phyloP scores from a whole-genome alignment of 2,797 vertebrate genomes.

The Cuculus canorus region DNA sequence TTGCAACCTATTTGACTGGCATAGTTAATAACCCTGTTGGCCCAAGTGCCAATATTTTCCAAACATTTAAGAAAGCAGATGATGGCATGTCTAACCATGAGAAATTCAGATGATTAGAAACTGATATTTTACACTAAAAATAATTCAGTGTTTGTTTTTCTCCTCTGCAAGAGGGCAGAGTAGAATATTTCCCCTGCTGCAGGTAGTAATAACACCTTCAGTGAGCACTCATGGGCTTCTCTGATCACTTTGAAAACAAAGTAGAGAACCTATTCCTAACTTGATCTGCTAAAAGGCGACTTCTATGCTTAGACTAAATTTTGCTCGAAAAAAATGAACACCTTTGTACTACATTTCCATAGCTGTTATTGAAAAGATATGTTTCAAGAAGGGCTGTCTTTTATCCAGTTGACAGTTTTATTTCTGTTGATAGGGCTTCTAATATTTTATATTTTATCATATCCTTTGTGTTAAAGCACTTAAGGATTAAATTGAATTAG shows the following conservation, averaged over 20 bases:
- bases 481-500: constrained; percentile 13
- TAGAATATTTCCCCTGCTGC: background rate
- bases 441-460: background rate
- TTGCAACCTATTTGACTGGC: background rate
- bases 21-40: background rate
- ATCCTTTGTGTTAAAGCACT: background rate
- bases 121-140: background rate
- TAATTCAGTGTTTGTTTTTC: background rate
- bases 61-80: background rate
- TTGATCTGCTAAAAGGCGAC: background rate
- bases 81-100: background rate
- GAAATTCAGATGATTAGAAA: background rate
- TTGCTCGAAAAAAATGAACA: background rate
- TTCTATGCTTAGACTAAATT: background rate
- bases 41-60: background rate
- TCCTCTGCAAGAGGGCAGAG: background rate
- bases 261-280: background rate
- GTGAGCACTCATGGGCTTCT: background rate
- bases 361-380: background rate
- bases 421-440: background rate
- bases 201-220: background rate
- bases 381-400: background rate
- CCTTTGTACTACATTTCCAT: background rate
- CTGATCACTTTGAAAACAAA: background rate
- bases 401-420: background rate